These are phyloP conservation scores for Epinephelus fuscoguttatus DNA, from an alignment of 2,113 vertebrate species.

Conservation along the genomic window DNA sequence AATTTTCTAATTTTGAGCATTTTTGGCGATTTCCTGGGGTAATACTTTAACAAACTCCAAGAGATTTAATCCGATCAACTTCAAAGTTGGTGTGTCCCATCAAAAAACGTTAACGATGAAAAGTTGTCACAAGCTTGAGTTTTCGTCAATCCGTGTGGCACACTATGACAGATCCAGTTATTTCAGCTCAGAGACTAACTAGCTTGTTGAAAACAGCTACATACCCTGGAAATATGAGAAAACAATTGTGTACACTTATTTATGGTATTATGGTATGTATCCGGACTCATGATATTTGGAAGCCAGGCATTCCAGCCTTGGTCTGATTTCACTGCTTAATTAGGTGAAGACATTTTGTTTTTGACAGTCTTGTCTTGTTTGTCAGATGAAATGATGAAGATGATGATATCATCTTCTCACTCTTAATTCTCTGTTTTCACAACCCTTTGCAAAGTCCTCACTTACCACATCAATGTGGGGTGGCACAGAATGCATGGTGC, in stretches of 20 bases:
- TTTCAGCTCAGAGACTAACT: neutral
- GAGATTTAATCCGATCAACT: too few species aligned
- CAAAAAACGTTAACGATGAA: too few species aligned
- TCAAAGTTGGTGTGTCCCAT: too few species aligned
- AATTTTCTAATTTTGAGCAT: too few species aligned
- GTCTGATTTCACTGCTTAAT: neutral
- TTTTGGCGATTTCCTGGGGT: too few species aligned
- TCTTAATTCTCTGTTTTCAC: neutral
- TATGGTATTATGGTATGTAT: neutral
- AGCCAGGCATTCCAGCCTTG: neutral
- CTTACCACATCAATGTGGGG: neutral
- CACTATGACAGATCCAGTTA: neutral
- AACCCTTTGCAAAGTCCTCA: neutral
- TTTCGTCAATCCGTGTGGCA: neutral
- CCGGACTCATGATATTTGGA: neutral
- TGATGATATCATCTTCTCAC: neutral
- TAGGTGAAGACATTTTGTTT: neutral
- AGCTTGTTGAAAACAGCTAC: neutral
- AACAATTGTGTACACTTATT: neutral
- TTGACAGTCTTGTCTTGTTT: neutral
- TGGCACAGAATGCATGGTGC: neutral
- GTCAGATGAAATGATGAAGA: neutral
- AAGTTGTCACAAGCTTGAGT: too few species aligned
- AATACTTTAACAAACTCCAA: too few species aligned
- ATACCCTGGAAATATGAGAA: neutral